Percentiles rank a stretch among this genome's conserved stretches.
Conservation (phyloP, 1,140 invertebrate genomes). For the Drosophila bocki region DNA sequence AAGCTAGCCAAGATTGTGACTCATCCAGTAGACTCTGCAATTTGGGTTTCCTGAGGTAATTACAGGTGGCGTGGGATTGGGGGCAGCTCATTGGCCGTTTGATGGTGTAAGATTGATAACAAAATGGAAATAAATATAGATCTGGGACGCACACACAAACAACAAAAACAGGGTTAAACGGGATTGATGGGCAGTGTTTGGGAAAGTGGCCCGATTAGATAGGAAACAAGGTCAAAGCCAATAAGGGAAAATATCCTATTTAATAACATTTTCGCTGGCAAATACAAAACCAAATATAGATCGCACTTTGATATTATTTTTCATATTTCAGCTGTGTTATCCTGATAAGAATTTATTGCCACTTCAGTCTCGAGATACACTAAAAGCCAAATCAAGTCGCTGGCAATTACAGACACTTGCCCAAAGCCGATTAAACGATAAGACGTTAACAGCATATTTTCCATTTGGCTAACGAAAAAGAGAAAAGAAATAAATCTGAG, state of each 20-base stretch:
- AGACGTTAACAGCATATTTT: constrained; percentile 24
- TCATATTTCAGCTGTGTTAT: constrained; percentile 15
- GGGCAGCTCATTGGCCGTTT: constrained; percentile 23
- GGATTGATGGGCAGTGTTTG: constrained; percentile 36
- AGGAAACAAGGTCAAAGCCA: constrained; percentile 40
- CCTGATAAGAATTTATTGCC: constrained; percentile 14
- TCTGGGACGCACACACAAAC: constrained; percentile 2
- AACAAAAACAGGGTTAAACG: constrained; percentile 25
- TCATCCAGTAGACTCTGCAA: constrained; percentile 15
- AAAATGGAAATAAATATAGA: constrained; percentile 16
- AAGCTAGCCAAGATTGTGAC: constrained; percentile 22
- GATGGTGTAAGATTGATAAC: constrained; percentile 32
- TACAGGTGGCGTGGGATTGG: constrained; percentile 28
- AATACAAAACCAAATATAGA: constrained; percentile 5
- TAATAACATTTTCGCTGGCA: background rate
- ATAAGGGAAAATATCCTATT: constrained; percentile 4
- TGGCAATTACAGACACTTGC: constrained; percentile 28
- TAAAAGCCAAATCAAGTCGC: constrained; percentile 47
- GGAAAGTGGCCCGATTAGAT: constrained; percentile 47
- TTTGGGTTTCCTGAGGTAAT: constrained; percentile 17
- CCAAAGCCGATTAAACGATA: constrained; percentile 29
- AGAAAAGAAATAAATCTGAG: constrained; percentile 40
- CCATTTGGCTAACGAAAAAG: background rate
- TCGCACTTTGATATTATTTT: constrained; percentile 5
- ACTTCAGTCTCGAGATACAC: background rate